Percentiles rank a stretch among this genome's conserved stretches.
Conservation (phyloP, 2,113 vertebrate species). For the Cynoglossus semilaevis region DNA sequence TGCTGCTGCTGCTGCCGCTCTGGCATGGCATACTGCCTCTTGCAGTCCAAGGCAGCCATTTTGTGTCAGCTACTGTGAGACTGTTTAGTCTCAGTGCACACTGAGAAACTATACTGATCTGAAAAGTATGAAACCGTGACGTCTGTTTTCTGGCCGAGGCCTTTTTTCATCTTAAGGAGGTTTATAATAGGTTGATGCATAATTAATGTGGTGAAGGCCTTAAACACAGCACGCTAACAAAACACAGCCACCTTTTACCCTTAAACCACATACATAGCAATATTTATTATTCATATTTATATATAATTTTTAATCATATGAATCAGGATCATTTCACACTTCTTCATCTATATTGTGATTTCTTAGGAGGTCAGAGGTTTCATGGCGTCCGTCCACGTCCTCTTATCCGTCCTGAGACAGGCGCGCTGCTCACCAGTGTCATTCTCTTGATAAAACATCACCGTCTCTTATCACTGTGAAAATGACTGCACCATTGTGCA, state of each 20-base stretch:
- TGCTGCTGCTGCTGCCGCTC: conserved; percentile 34
- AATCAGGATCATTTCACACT: too few relatives aligned
- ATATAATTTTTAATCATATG: too few relatives aligned
- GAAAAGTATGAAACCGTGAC: conserved; percentile 1
- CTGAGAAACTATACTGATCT: conserved; percentile 3
- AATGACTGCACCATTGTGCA: conserved; percentile 11
- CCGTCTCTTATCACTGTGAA: conserved; percentile 37
- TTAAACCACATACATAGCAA: too few relatives aligned
- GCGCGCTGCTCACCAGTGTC: conserved; percentile 37
- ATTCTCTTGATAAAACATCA: conserved; percentile 21
- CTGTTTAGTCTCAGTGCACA: conserved; percentile 20
- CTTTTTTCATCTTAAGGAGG: neutral
- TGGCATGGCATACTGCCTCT: conserved; percentile 50
- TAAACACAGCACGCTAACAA: too few relatives aligned
- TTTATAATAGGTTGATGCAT: conserved; percentile 14
- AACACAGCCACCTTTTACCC: too few relatives aligned
- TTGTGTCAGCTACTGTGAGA: conserved; percentile 53
- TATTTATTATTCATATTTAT: too few relatives aligned
- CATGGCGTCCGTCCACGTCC: neutral
- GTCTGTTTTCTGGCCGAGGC: neutral
- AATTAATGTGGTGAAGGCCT: conserved; percentile 15
- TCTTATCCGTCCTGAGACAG: conserved; percentile 21
- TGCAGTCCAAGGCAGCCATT: conserved; percentile 61
- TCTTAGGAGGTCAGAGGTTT: neutral
- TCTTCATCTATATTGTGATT: neutral